A percentile compares a stretch with the other conserved stretches of the same genome.
phyloP scores from a whole-genome alignment of 2,113 vertebrate genomes.

The Eclectus roratus region DNA sequence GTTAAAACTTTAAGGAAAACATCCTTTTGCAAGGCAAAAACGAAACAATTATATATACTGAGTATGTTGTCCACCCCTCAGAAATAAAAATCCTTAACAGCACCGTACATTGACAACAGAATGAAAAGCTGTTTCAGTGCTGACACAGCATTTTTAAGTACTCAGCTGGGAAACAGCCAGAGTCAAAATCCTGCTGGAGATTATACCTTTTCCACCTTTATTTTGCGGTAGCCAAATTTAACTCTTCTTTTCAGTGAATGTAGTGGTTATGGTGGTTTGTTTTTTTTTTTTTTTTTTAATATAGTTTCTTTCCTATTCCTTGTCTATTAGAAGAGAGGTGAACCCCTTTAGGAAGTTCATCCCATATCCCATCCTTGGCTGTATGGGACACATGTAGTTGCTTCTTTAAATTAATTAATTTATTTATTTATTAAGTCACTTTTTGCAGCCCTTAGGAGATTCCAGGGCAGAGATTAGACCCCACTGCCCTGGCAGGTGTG shows the following conservation, averaged over 20 bases:
- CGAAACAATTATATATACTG: not conserved
- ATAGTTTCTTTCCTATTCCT: not conserved
- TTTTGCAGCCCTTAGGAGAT: not conserved
- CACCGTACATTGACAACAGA: not conserved
- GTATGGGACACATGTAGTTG: fast-evolving
- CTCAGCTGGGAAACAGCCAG: not conserved
- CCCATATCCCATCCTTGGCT: fast-evolving
- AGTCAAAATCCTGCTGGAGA: not conserved
- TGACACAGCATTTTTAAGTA: not conserved
- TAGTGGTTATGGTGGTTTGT: not conserved
- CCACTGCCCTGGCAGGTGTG: not conserved
- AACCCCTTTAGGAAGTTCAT: not conserved
- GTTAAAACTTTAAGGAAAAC: not conserved
- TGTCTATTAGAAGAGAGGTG: not conserved
- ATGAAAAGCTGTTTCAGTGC: not conserved
- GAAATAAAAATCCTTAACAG: not conserved
- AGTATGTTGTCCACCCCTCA: not conserved
- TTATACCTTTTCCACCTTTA: not conserved
- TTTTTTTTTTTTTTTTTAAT: not conserved
- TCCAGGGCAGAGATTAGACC: not conserved
- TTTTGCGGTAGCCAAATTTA: not conserved
- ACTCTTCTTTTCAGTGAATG: not conserved
- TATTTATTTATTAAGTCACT: not conserved
- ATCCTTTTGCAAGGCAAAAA: not conserved
- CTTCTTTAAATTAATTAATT: fast-evolving